Conservation (phyloP, 2,888 invertebrate genomes). For the Ornithoptera priamus region DNA sequence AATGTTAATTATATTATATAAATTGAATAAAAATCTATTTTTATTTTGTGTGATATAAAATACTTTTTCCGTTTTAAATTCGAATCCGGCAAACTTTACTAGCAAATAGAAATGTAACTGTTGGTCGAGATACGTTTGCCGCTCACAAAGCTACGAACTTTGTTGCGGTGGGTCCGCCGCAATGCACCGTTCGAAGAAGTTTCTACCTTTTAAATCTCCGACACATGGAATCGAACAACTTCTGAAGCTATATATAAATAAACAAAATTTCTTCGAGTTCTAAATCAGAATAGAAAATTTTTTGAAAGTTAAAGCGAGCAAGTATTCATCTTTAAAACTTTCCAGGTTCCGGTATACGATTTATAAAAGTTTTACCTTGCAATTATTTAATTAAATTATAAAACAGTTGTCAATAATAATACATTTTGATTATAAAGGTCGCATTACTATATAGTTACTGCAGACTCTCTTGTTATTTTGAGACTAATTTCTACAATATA, state of each 20-base stretch:
- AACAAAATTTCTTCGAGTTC: constrained; percentile 17
- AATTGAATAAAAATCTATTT: too few species aligned
- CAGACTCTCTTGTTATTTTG: too few species aligned
- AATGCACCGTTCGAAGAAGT: constrained; percentile 15
- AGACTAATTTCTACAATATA: constrained; percentile 16
- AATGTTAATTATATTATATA: too few species aligned
- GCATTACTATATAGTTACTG: too few species aligned
- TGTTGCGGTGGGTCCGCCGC: constrained; percentile 7
- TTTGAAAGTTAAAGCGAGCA: neutral
- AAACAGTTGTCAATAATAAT: too few species aligned
- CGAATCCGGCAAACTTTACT: neutral
- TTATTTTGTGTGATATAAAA: too few species aligned
- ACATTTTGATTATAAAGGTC: too few species aligned
- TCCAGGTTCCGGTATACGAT: too few species aligned
- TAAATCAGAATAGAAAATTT: constrained; percentile 7
- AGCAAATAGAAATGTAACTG: constrained; percentile 9
- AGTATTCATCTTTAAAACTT: neutral
- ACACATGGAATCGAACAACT: constrained; percentile 25
- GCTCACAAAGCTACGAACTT: constrained; percentile 12
- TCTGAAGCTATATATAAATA: constrained; percentile 19
- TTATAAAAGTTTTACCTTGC: too few species aligned
- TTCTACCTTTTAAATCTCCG: constrained; percentile 20
- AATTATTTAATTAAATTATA: too few species aligned
- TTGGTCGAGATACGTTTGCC: neutral
- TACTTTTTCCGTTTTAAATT: too few species aligned